A percentile compares a stretch with the other conserved stretches of the same genome.
phyloP scores from a whole-genome alignment of 35 echinoderm and acorn worm species.

The Strongylocentrotus purpuratus region DNA sequence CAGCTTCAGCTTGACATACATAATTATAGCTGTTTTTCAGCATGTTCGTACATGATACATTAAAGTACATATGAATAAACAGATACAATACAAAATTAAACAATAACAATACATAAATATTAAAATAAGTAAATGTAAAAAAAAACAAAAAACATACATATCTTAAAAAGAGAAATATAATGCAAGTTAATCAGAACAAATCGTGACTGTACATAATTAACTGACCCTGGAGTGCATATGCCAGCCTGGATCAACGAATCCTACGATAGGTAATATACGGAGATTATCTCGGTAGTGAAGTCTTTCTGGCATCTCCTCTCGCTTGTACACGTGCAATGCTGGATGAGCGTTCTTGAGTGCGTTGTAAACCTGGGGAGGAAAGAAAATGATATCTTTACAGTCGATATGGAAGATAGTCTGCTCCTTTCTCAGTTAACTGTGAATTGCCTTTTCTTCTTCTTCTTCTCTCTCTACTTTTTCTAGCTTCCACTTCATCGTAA shows the following conservation, averaged over 20 bases:
- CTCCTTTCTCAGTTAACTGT: not conserved
- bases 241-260: conserved; percentile 77
- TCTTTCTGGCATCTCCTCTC: conserved; percentile 75
- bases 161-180: too few relatives aligned
- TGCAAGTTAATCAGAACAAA: too few relatives aligned
- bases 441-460: not conserved
- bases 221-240: conserved; percentile 63
- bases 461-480: not conserved
- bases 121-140: too few relatives aligned
- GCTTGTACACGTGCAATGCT: conserved; percentile 68
- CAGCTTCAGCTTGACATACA: too few relatives aligned
- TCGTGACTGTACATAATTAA: not conserved
- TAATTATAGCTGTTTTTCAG: too few relatives aligned
- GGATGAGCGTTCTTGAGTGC: conserved; percentile 74
- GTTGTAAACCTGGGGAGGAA: conserved; percentile 63
- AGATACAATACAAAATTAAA: too few relatives aligned
- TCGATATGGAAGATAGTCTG: not conserved
- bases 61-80: too few relatives aligned
- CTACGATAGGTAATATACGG: conserved; percentile 70
- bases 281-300: conserved; percentile 77
- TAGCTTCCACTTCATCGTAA: not conserved
- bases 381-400: not conserved
- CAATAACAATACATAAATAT: too few relatives aligned
- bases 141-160: too few relatives aligned
- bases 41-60: too few relatives aligned